Conservation (phyloP, 35 echinoderm and acorn worm genomes). For the Acanthaster planci region DNA sequence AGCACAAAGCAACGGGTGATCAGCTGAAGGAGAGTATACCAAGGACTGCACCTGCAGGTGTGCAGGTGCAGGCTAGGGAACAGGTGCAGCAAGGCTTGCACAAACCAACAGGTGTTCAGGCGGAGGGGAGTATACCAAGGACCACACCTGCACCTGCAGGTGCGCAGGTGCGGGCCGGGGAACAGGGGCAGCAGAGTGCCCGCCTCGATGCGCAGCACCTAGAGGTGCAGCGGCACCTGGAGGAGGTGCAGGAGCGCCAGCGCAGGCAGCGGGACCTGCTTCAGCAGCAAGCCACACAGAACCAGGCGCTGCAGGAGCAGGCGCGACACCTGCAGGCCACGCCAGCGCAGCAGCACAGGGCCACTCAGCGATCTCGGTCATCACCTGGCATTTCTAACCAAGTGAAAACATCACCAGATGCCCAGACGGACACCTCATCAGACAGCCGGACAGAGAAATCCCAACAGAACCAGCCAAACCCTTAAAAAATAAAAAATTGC, state of each 20-base stretch:
- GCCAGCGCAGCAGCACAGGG: neutral
- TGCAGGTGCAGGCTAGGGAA: neutral
- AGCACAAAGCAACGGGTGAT: neutral
- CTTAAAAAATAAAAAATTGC: too few species aligned
- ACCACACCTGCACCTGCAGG: neutral
- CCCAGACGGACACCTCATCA: neutral
- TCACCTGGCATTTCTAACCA: neutral
- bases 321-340: neutral
- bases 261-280: neutral
- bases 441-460: too few species aligned
- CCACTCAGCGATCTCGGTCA: neutral
- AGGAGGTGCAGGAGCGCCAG: conserved; percentile 39
- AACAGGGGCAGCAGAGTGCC: neutral
- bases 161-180: neutral
- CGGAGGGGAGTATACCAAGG: conserved; percentile 8
- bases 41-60: conserved; percentile 25
- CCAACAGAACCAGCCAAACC: too few species aligned
- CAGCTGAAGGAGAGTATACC: neutral
- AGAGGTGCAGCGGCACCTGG: conserved; percentile 8
- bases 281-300: conserved; percentile 17
- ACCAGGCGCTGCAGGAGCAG: conserved; percentile 21
- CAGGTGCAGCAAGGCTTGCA: too few species aligned
- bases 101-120: neutral
- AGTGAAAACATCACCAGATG: neutral
- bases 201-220: neutral